phyloP scores from a whole-genome alignment of 2,113 vertebrate species.

The Pyrgilauda ruficollis region DNA sequence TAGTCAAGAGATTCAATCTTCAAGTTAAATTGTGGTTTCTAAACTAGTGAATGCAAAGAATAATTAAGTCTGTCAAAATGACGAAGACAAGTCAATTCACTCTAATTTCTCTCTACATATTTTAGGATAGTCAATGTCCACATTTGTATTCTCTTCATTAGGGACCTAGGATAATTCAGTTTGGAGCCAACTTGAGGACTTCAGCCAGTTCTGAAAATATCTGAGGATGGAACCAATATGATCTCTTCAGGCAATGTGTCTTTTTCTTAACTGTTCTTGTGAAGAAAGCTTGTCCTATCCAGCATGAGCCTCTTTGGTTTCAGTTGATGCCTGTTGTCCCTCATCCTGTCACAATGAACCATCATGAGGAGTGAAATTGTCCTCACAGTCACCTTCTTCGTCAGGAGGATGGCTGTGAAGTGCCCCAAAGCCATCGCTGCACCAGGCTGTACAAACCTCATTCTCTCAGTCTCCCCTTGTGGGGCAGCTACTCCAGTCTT shows the following conservation, averaged over 20 bases:
- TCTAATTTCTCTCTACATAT: not conserved
- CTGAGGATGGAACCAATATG: not conserved
- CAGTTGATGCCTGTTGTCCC: not conserved
- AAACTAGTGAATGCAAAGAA: not conserved
- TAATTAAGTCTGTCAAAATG: not conserved
- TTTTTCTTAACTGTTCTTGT: not conserved
- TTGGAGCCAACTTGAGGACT: not conserved
- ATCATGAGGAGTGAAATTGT: not conserved
- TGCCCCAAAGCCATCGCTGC: not conserved
- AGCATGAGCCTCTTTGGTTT: not conserved
- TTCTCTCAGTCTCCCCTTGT: not conserved
- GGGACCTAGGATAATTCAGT: not conserved
- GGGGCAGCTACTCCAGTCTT: not conserved
- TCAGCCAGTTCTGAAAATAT: not conserved
- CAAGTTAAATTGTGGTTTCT: not conserved
- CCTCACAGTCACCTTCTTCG: not conserved
- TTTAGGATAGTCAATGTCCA: not conserved
- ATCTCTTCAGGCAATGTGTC: not conserved
- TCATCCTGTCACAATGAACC: not conserved
- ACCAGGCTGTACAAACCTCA: not conserved
- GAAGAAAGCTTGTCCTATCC: not conserved
- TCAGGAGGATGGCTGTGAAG: rapidly evolving
- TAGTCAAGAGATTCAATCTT: not conserved
- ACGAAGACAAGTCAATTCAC: not conserved
- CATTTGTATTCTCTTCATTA: not conserved